phyloP scores from a whole-genome alignment of 1,140 invertebrate genomes.

The Antheraea pernyi region DNA sequence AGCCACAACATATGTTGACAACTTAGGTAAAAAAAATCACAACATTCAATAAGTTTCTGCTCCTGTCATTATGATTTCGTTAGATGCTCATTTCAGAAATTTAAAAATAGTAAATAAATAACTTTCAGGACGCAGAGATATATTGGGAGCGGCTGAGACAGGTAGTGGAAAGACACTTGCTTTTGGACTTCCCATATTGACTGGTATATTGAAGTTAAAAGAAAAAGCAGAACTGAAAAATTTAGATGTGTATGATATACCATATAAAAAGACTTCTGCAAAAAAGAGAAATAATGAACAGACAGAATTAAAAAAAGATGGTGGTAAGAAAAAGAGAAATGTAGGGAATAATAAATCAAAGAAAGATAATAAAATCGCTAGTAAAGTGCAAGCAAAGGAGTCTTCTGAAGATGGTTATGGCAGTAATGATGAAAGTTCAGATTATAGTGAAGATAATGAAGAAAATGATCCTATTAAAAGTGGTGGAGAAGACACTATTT shows the following conservation, averaged over 20 bases:
- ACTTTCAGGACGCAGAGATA: conserved; percentile 85
- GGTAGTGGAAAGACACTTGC: conserved; percentile 99
- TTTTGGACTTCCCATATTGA: conserved; percentile 95
- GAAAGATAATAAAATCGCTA: conserved; percentile 20
- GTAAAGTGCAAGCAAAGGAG: conserved; percentile 43
- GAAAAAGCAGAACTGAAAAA: conserved; percentile 58
- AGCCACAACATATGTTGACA: too few species aligned
- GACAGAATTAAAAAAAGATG: conserved; percentile 45
- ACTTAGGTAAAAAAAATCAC: too few species aligned
- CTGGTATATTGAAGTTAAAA: conserved; percentile 89
- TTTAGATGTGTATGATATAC: conserved; percentile 63
- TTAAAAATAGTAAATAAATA: neutral
- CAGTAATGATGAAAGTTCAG: conserved; percentile 47
- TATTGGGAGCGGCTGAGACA: conserved; percentile 97
- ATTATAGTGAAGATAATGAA: conserved; percentile 24
- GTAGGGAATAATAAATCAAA: conserved; percentile 35
- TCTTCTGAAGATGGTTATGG: conserved; percentile 65
- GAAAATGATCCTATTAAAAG: conserved; percentile 15
- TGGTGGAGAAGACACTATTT: neutral
- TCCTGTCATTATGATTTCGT: too few species aligned
- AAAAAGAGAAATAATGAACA: conserved; percentile 41
- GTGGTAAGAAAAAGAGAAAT: conserved; percentile 27
- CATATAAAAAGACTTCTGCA: conserved; percentile 61
- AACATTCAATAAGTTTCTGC: too few species aligned
- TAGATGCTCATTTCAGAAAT: neutral